Base-by-base conservation (phyloP, 2,113 vertebrate genomes). In the Micronisus gabar region DNA sequence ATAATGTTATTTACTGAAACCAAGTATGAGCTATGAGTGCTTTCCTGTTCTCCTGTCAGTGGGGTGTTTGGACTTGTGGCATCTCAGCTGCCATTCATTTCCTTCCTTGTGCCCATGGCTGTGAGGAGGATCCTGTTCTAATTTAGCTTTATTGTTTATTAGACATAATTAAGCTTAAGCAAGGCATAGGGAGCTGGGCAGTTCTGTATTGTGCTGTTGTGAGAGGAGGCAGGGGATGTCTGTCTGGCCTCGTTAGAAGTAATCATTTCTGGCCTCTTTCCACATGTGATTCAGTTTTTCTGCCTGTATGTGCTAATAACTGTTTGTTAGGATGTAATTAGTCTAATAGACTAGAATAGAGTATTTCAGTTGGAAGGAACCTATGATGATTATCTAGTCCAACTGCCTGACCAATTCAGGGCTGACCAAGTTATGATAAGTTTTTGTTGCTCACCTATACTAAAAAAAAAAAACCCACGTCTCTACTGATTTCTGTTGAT, bases 181-280 rank as follows among this genome's bases (percentile, higher is more conserved):
- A 66, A 47, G 61, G 26, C 26, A 11, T 4, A 38, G 59, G 40
- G 36, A 50, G 32, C 30, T 70, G 48, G 32, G 32, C 27, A 65
- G 32, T 71, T 72, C 17, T 0, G 1, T 63, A 3, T 71, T 1
- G 0, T 0, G 1, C 45, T 83, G 17, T 48, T 83, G 41, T 67
- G 47, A 76, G 58, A 86, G 27, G 8, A 75, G 52, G 10, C 23
- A 62, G 36, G 52, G 52, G 36, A 34, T 75, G 27, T 19, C 36
- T 82, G 13, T 2, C 26, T 70, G 66, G 32, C 45, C 19, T 32
- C 1, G 0, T 29, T 30, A 50, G 36, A 52, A 56, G 34, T 18
- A 73, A 11, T 65, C 5, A 19, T 56, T 95, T 90, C 59, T 90
- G 70, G 6, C 14, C 13, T 7, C 6, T 65, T 78, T 78, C 41